Evolutionary conservation across 2,888 invertebrate species (phyloP).

Genomic region (Oegoconia quadripuncta): DNA sequence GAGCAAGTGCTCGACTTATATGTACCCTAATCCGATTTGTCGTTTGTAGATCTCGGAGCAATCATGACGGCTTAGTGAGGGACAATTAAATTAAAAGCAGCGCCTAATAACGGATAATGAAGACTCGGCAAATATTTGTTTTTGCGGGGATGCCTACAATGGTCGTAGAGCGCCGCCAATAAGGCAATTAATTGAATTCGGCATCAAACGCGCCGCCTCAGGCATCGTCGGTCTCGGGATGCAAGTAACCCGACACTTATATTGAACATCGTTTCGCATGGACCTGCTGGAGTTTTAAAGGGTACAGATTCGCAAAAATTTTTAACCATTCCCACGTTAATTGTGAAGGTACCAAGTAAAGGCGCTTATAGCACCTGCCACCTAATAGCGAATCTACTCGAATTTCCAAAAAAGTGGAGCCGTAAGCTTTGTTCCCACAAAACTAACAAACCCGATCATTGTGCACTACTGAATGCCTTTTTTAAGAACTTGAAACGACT

Average conservation of each 20-base stretch:
- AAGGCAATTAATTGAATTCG: conserved; percentile 78
- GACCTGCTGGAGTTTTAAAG: conserved; percentile 18
- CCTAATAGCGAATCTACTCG: conserved; percentile 33
- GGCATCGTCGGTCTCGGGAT: conserved; percentile 65
- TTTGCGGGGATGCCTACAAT: conserved; percentile 60
- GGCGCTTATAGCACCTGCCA: conserved; percentile 37
- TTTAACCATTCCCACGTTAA: conserved; percentile 47
- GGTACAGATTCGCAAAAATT: conserved; percentile 40
- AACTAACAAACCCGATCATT: too few relatives aligned
- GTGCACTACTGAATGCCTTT: too few relatives aligned
- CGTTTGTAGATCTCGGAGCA: neutral
- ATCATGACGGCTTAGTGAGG: neutral
- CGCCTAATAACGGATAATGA: conserved; percentile 73
- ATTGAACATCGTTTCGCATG: conserved; percentile 37
- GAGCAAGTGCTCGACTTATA: neutral
- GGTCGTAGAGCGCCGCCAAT: conserved; percentile 63
- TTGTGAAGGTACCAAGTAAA: conserved; percentile 20
- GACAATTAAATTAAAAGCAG: conserved; percentile 20
- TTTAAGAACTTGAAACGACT: too few relatives aligned
- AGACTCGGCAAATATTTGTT: conserved; percentile 73
- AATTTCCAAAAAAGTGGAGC: conserved; percentile 29
- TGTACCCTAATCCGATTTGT: neutral
- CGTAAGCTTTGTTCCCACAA: too few relatives aligned
- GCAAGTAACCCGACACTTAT: conserved; percentile 62
- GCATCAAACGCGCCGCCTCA: conserved; percentile 68